A percentile compares a stretch with the other conserved stretches of the same genome.
Conservation (phyloP, 2,888 invertebrate species). For the Synanthedon andrenaeformis region DNA sequence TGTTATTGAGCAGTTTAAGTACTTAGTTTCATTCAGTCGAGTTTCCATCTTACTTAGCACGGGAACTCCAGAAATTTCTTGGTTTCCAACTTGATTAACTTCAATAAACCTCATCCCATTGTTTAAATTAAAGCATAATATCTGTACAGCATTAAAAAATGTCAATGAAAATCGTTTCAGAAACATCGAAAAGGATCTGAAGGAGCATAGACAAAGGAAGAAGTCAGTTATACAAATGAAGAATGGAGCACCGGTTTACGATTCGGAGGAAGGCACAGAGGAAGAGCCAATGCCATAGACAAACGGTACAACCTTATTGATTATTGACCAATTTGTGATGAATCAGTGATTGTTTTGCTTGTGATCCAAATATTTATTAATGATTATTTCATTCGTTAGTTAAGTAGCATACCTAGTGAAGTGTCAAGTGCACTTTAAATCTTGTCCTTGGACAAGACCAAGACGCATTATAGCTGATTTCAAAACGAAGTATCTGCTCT, state of each 20-base stretch:
- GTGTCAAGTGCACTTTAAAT: background rate
- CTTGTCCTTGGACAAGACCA: too few species aligned
- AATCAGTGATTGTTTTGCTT: constrained; percentile 43
- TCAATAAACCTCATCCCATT: too few species aligned
- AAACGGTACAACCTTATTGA: constrained; percentile 1
- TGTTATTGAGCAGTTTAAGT: too few species aligned
- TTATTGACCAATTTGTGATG: constrained; percentile 30
- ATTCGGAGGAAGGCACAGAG: constrained; percentile 74
- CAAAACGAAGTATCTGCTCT: too few species aligned
- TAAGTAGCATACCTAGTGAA: background rate
- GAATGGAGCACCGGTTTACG: constrained; percentile 66
- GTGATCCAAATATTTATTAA: constrained; percentile 24
- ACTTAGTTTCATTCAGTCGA: too few species aligned
- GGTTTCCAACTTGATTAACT: too few species aligned
- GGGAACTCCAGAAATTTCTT: too few species aligned
- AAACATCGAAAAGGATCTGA: constrained; percentile 59
- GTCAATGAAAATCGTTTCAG: constrained; percentile 8
- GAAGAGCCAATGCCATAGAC: constrained; percentile 74
- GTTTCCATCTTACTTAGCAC: too few species aligned
- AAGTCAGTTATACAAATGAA: constrained; percentile 72
- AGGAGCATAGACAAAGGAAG: constrained; percentile 67
- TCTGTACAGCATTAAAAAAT: too few species aligned
- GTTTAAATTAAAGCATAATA: too few species aligned
- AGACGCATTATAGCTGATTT: too few species aligned
- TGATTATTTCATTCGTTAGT: background rate